These are phyloP conservation scores for Paradisaea rubra DNA, from an alignment of 2,113 vertebrate genomes.

Conservation along the genomic window DNA sequence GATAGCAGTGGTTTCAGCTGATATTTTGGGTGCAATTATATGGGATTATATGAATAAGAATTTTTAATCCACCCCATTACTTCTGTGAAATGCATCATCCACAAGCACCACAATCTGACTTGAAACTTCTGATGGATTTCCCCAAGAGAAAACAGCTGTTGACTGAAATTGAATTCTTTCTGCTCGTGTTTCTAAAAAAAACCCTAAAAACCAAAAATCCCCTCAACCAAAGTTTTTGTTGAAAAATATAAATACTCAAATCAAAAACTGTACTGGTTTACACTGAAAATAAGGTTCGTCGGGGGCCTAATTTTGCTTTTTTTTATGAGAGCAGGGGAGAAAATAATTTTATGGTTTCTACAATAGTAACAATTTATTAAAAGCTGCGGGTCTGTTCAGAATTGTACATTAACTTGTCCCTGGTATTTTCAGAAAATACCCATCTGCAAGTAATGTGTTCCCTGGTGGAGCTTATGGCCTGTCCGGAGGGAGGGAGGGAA, in stretches of 20 bases:
- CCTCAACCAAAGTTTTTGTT: neutral
- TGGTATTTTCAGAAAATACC: neutral
- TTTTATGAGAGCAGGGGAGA: neutral
- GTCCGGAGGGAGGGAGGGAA: neutral
- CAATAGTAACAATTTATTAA: neutral
- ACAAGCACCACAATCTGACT: neutral
- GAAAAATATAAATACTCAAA: neutral
- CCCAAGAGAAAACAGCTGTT: conserved; percentile 12
- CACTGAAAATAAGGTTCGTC: neutral
- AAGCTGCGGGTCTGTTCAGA: neutral
- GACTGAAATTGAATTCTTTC: neutral
- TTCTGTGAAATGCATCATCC: neutral
- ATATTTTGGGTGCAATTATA: neutral
- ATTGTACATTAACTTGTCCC: neutral
- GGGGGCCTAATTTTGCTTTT: neutral
- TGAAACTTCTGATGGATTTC: neutral
- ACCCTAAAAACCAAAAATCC: rapidly evolving
- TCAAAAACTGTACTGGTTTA: neutral
- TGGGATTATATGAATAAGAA: neutral
- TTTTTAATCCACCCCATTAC: neutral
- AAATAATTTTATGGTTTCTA: neutral
- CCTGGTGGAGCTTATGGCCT: neutral
- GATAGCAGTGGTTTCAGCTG: neutral
- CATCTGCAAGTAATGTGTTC: neutral
- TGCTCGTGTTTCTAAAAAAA: neutral